Evolutionary conservation across 2,888 invertebrate genomes (phyloP), one percentile per base, ranked within the genome.

Genomic region (Marronus borbonicus): DNA sequence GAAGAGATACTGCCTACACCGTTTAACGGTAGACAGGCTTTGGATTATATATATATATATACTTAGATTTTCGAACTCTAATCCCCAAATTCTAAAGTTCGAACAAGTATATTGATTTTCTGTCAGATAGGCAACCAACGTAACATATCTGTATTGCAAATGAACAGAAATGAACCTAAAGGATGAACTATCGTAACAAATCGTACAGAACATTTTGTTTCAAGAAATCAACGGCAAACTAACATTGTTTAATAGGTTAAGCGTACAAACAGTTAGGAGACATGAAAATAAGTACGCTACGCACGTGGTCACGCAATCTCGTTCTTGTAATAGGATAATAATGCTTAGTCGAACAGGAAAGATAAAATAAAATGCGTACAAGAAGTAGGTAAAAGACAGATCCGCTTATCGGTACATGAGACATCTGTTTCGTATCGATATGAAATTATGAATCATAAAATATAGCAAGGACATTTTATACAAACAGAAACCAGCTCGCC

Each of bases 161-260:
- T 12, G 8, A 1, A 31, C 31, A n/a, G 14, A 36, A 31, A 7
- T 12, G 31, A 8, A 31, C 5, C 12, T 12, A 3, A 55, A 20
- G 55, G n/a, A 44, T 10, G 2, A 8, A 8, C 1, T 44, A 44
- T 12, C 14, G 28, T 10, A n/a, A n/a, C n/a, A 55, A 55, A n/a
- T 10, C 3, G 28, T 31, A 12, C n/a, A 14, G 69, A 50, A 14
- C 69, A 31, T 52, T 12, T 69, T 50, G 14, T 69, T 69, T 28
- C 50, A 28, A 69, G 69, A 69, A 69, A 65, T 44, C n/a, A 65
- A 69, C 68, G 68, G 68, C 24, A 28, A 69, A n/a, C 50, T 24
- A 24, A 31, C 50, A 24, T 12, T 24, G 69, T 52, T 69, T 50
- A 50, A 50, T 50, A n/a, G 69, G 69, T 69, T 69, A 69, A 69